Percentiles rank a stretch among this genome's conserved stretches.
Conservation (phyloP, 2,797 vertebrate genomes). For the Morelia viridis region DNA sequence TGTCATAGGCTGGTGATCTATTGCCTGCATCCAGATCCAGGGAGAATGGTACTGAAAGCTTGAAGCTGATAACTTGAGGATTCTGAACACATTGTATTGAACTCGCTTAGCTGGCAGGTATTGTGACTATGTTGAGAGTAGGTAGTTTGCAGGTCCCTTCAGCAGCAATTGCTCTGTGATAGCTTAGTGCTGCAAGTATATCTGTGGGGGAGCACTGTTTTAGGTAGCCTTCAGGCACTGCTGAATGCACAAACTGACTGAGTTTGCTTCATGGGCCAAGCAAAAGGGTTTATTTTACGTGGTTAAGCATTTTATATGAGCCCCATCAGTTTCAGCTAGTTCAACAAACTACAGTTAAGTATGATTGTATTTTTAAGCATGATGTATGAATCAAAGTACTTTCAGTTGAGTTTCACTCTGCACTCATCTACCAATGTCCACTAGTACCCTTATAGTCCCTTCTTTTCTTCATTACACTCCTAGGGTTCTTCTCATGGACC, state of each 20-base stretch:
- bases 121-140: not conserved
- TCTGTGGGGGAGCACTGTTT: not conserved
- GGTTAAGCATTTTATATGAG: not conserved
- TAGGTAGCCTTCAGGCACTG: not conserved
- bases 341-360: too few species aligned
- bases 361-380: too few species aligned
- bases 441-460: too few species aligned
- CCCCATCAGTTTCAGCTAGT: too few species aligned
- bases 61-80: slow-evolving; percentile 24
- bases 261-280: not conserved
- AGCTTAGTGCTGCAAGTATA: not conserved
- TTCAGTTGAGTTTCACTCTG: too few species aligned
- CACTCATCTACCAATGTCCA: too few species aligned
- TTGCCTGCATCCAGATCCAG: slow-evolving; percentile 45
- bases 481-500: too few species aligned
- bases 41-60: slow-evolving; percentile 55
- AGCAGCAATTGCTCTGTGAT: not conserved
- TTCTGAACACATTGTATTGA: not conserved
- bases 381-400: too few species aligned
- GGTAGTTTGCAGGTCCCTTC: not conserved
- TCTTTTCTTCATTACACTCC: too few species aligned
- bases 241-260: not conserved
- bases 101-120: not conserved
- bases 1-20: slow-evolving; percentile 44
- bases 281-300: not conserved